phyloP scores from a whole-genome alignment of 1,140 invertebrate genomes.

The Conus betulinus region DNA sequence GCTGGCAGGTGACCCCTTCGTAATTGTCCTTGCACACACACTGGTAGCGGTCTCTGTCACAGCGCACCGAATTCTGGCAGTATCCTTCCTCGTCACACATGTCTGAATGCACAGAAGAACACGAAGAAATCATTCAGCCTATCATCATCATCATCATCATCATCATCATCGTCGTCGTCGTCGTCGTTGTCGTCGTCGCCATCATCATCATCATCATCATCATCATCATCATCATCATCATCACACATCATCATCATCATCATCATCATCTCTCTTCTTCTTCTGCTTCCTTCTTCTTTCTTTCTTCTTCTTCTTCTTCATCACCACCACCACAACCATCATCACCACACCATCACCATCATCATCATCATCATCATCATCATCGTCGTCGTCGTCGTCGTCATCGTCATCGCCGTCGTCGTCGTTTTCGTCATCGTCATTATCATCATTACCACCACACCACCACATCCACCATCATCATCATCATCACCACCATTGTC shows the following conservation, averaged over 20 bases:
- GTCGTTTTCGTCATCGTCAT: no score
- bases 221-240: not conserved
- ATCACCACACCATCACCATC: no score
- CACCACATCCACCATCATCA: no score
- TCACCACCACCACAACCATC: no score
- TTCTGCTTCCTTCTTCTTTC: no score
- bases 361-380: not conserved
- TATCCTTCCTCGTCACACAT: slow-evolving; percentile 19
- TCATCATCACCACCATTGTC: no score
- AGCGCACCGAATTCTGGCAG: not conserved
- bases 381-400: not conserved
- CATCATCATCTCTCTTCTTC: no score
- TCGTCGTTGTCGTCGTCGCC: no score
- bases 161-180: no score
- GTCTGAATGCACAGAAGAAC: slow-evolving; percentile 18
- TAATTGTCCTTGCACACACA: slow-evolving; percentile 33
- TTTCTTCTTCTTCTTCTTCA: no score
- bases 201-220: no score
- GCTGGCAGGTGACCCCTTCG: slow-evolving; percentile 11
- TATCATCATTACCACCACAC: not conserved
- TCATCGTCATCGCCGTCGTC: not conserved
- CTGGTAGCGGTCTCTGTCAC: not conserved
- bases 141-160: no score
- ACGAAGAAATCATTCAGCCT: not conserved
- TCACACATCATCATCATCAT: not conserved